A percentile compares a stretch with the other conserved stretches of the same genome.
Evolutionary conservation across 1,140 invertebrate species (phyloP).

Genomic region (Saccostrea glomerata): DNA sequence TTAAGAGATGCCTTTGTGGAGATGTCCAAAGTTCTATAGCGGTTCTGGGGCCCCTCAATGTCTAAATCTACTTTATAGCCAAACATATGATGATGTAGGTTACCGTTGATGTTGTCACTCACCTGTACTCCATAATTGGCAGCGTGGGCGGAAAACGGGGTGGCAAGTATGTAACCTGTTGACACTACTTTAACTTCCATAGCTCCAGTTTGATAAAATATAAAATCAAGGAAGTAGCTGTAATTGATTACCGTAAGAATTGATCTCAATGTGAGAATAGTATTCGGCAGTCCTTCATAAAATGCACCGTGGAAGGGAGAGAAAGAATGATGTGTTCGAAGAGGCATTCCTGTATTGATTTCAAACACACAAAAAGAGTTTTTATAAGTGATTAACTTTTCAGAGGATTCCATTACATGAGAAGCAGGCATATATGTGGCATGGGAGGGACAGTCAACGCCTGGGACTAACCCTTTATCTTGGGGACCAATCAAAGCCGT

Average conservation of each 20-base stretch:
- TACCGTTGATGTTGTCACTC: conserved; percentile 59
- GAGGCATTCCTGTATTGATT: conserved; percentile 60
- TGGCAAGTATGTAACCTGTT: conserved; percentile 69
- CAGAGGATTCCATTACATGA: conserved; percentile 55
- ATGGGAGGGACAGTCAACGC: conserved; percentile 68
- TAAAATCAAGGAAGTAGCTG: conserved; percentile 72
- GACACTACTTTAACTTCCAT: conserved; percentile 65
- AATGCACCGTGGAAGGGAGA: conserved; percentile 41
- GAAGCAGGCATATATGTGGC: conserved; percentile 62
- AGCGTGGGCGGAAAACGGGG: conserved; percentile 47
- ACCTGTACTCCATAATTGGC: conserved; percentile 65
- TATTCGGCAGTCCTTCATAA: conserved; percentile 61
- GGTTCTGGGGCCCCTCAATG: conserved; percentile 62
- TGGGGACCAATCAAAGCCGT: conserved; percentile 54
- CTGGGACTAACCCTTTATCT: conserved; percentile 54
- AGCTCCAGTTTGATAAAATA: conserved; percentile 72
- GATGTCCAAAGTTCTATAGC: conserved; percentile 68
- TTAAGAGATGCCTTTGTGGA: conserved; percentile 14
- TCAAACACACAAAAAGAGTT: conserved; percentile 68
- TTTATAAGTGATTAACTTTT: conserved; percentile 46
- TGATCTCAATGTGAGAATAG: conserved; percentile 62
- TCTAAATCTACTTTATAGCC: conserved; percentile 71
- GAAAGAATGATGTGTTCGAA: conserved; percentile 60
- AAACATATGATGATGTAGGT: conserved; percentile 71
- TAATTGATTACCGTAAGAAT: conserved; percentile 68